Evolutionary conservation across 2,113 vertebrate species (phyloP), one percentile per base, ranked within the genome.

Genomic region (Hepsetus odoe): DNA sequence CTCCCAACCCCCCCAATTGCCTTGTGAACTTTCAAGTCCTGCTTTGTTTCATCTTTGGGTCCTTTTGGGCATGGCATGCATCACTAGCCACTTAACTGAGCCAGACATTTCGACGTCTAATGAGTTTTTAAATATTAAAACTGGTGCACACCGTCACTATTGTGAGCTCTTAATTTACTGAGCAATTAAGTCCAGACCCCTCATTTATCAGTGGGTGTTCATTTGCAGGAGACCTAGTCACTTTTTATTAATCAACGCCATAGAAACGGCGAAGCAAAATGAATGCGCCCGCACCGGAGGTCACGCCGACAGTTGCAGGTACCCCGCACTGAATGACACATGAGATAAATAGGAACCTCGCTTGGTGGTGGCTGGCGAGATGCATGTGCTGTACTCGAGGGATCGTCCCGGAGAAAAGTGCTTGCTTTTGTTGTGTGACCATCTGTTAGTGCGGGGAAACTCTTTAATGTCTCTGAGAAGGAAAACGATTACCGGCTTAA

Each of bases 101-200:
- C 89, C 92, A 88, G 92, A 94, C 91, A 89, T 92, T 94, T 92
- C 93, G 91, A 91, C 92, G 90, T 94, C 93, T 97, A 97, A 98
- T 97, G 95, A 96, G 93, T 96, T 97, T 96, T 97, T 96, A 96
- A 97, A 97, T 96, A 98, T 97, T 96, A 96, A 98, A 97, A 96
- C 93, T 93, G 90, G 91, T 94, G 89, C 94, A 90, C 92, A 92
- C 94, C 94, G 93, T 95, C 95, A 95, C 90, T 89, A 94, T 92
- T 91, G 92, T 95, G 94, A 98, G 96, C 92, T 96, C 95, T 97
- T 98, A 97, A 98, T 98, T 98, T 96, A 96, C 96, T 92, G 93
- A 97, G 96, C 96, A 97, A 98, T 97, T 97, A 98, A 97, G 94
- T 94, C 91, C 92, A 83, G 93, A 94, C 94, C 51, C 92, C 95